Evolutionary conservation across 2,888 invertebrate species (phyloP).

Genomic region (Belgica antarctica): DNA sequence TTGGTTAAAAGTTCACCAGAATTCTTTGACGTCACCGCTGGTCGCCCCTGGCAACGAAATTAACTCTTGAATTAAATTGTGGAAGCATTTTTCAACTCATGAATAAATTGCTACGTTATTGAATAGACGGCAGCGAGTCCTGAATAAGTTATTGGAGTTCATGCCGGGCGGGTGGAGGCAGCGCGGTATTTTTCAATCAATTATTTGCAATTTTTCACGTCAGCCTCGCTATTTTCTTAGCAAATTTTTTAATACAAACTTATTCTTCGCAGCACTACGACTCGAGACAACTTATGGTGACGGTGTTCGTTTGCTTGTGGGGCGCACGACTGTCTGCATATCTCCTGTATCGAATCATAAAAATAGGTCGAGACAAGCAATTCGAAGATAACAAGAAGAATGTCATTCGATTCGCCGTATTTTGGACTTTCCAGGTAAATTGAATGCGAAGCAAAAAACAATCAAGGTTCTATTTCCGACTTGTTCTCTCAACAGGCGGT

Average conservation of each 20-base stretch:
- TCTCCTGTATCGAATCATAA: slow-evolving; percentile 83
- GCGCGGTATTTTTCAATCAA: no score
- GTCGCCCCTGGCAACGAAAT: no score
- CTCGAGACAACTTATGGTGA: slow-evolving; percentile 87
- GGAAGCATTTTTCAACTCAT: no score
- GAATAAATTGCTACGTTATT: no score
- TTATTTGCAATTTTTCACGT: no score
- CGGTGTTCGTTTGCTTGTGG: slow-evolving; percentile 84
- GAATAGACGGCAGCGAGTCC: no score
- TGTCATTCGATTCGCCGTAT: slow-evolving; percentile 82
- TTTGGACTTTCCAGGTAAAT: slow-evolving; percentile 84
- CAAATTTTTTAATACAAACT: neutral
- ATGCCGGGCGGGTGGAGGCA: no score
- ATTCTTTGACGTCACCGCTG: no score
- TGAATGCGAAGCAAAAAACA: neutral
- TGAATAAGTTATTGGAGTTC: no score
- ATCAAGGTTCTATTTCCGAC: slow-evolving; percentile 14
- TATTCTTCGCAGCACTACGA: slow-evolving; percentile 67
- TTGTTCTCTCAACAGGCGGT: slow-evolving; percentile 63
- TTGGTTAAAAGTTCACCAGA: no score
- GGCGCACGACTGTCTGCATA: slow-evolving; percentile 82
- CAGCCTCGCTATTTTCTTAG: neutral
- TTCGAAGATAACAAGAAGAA: slow-evolving; percentile 87
- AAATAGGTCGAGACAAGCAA: slow-evolving; percentile 85
- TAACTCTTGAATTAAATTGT: no score